These are phyloP conservation scores for Molanna angustata DNA, from an alignment of 2,888 invertebrate species.

Conservation along the genomic window DNA sequence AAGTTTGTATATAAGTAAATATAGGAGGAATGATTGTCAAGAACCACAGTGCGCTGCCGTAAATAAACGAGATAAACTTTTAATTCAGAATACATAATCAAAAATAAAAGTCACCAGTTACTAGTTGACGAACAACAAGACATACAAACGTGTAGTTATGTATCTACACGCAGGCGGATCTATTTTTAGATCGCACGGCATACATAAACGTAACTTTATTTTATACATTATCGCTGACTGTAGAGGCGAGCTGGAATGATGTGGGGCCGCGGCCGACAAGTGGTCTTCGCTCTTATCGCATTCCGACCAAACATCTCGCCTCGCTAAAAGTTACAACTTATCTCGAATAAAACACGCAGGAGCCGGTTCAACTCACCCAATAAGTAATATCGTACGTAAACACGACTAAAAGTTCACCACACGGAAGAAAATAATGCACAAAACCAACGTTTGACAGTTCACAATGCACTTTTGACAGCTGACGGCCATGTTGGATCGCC, in stretches of 20 bases:
- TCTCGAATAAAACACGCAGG: slow-evolving; percentile 1
- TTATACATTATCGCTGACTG: slow-evolving; percentile 23
- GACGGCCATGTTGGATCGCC: slow-evolving; percentile 26
- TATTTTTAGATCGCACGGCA: slow-evolving; percentile 30
- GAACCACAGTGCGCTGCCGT: no score
- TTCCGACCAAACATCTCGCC: slow-evolving; percentile 8
- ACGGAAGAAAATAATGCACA: slow-evolving; percentile 6
- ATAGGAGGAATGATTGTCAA: no score
- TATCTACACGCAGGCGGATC: slow-evolving; percentile 26
- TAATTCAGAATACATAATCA: slow-evolving; percentile 8
- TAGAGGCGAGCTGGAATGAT: neutral
- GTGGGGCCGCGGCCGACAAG: slow-evolving; percentile 2
- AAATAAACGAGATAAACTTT: neutral
- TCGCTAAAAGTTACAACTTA: slow-evolving; percentile 13
- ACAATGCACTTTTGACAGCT: slow-evolving; percentile 18
- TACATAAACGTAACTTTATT: slow-evolving; percentile 26
- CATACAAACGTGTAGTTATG: slow-evolving; percentile 19
- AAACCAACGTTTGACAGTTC: slow-evolving; percentile 19
- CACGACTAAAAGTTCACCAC: slow-evolving; percentile 1
- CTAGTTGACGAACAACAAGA: slow-evolving; percentile 9
- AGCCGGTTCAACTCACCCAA: slow-evolving; percentile 13
- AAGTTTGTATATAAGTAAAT: no score
- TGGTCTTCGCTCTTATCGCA: neutral
- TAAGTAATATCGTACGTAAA: slow-evolving; percentile 3
- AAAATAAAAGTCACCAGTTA: slow-evolving; percentile 18